Conservation (phyloP, 2,113 vertebrate species). For the Leptocoma aspasia region DNA sequence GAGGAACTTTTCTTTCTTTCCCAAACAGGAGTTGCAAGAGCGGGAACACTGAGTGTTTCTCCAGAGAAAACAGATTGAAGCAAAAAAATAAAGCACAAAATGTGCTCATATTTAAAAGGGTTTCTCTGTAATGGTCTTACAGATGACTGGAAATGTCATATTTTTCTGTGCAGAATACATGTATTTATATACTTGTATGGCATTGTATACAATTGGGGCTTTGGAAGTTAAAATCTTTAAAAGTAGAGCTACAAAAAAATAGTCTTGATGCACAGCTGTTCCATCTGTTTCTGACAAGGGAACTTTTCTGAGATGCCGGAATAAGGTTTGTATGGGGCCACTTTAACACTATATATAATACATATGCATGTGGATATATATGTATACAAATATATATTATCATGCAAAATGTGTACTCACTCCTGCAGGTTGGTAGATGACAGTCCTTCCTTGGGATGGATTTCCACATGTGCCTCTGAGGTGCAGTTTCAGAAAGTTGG, state of each 20-base stretch:
- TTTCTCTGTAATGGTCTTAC: not conserved
- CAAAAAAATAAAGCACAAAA: not conserved
- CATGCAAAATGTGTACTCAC: not conserved
- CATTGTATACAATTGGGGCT: not conserved
- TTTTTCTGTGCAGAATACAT: not conserved
- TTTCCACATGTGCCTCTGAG: not conserved
- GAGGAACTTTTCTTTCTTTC: not conserved
- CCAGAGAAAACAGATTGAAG: not conserved
- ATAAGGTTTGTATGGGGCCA: not conserved
- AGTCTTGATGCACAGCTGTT: not conserved
- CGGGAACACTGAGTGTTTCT: not conserved
- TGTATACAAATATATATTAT: rapidly evolving
- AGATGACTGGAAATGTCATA: not conserved
- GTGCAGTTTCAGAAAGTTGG: not conserved
- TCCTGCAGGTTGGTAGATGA: not conserved
- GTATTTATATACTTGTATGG: not conserved
- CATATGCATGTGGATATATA: rapidly evolving
- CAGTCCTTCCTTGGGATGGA: not conserved
- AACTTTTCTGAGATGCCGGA: not conserved
- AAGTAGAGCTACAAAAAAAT: not conserved
- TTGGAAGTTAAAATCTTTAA: not conserved
- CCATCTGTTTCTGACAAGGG: not conserved
- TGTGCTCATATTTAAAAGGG: not conserved
- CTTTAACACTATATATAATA: not conserved
- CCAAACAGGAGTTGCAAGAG: not conserved